Evolutionary conservation across 1,140 invertebrate genomes (phyloP), one percentile per base, ranked within the genome.

Genomic region (Eumaeus atala): DNA sequence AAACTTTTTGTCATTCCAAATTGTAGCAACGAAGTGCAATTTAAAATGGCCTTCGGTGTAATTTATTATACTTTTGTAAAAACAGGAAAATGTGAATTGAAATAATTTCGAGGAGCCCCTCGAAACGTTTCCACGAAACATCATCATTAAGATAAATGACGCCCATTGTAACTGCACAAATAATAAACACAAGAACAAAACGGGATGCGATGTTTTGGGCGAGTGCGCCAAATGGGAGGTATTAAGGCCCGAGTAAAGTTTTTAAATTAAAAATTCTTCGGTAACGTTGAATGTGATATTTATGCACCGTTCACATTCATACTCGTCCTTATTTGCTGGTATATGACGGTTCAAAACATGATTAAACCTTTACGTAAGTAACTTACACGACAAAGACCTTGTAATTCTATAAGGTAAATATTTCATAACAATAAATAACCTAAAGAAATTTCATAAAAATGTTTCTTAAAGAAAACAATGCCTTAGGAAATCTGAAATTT

Each of bases 111-210:
- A 14, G 6, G 21, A 28, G 6, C 40, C n/a, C 40, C 40, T 44
- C 40, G 40, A 16, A 44, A 44, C 12, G 16, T 28, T 28, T 28
- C 40, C 40, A 44, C 40, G 40, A 44, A 44, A 44, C 40, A 44
- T 44, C 40, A 44, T 44, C 40, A 44, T 44, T 44, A 44, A 44
- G 40, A 44, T 16, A 44, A 44, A 44, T 44, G 40, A 44, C 14
- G 40, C 40, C 14, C 40, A 44, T 14, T 9, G 40, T 9, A 1
- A 44, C 40, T 17, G 40, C 14, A 17, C 14, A 16, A 14, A 14
- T 16, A 9, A 17, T 44, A 40, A 14, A 44, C 40, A 44, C 17
- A 44, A 44, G 40, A 16, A 14, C 40, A 14, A 44, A 44, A 44
- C 17, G 40, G 40, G 21, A 28, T 28, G 21, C 12, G 40, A 44